A percentile compares a stretch with the other conserved stretches of the same genome.
These are phyloP conservation scores for Bombus pascuorum DNA, from an alignment of 1,140 invertebrate species.

Conservation along the genomic window DNA sequence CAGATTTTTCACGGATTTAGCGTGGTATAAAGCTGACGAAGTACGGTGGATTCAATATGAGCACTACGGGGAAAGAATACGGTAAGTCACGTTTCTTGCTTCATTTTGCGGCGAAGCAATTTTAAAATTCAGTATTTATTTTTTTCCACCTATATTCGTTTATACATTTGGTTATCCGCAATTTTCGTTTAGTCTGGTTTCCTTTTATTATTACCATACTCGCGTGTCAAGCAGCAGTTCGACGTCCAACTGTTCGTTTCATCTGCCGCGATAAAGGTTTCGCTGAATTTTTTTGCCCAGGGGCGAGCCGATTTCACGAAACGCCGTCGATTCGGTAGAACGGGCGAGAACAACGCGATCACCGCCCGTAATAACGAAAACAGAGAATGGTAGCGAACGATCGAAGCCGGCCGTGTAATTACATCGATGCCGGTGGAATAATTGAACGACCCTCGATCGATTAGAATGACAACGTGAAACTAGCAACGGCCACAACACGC, in stretches of 20 bases:
- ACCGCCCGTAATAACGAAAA: conserved; percentile 9
- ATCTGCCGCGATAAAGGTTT: background rate
- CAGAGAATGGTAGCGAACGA: background rate
- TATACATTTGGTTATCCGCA: background rate
- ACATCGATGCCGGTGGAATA: conserved; percentile 25
- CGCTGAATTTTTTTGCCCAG: background rate
- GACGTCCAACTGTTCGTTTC: background rate
- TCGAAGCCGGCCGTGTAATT: conserved; percentile 12
- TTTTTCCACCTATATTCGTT: background rate
- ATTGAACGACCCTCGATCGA: conserved; percentile 42
- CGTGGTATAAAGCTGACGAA: background rate
- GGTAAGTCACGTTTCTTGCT: background rate
- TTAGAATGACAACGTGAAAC: conserved; percentile 48
- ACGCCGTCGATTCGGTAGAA: conserved; percentile 6
- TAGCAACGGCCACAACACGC: conserved; percentile 23
- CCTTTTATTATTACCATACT: background rate
- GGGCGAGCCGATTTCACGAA: conserved; percentile 9
- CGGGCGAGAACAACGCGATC: background rate
- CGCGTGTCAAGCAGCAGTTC: background rate
- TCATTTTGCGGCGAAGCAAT: background rate
- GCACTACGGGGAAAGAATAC: background rate
- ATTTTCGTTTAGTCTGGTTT: background rate
- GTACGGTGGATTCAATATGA: background rate
- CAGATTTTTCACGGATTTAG: background rate
- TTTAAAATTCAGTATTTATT: background rate